Percentiles rank a stretch among this genome's conserved stretches.
Conservation (phyloP, 2,888 invertebrate genomes). For the Ellobium chinense region DNA sequence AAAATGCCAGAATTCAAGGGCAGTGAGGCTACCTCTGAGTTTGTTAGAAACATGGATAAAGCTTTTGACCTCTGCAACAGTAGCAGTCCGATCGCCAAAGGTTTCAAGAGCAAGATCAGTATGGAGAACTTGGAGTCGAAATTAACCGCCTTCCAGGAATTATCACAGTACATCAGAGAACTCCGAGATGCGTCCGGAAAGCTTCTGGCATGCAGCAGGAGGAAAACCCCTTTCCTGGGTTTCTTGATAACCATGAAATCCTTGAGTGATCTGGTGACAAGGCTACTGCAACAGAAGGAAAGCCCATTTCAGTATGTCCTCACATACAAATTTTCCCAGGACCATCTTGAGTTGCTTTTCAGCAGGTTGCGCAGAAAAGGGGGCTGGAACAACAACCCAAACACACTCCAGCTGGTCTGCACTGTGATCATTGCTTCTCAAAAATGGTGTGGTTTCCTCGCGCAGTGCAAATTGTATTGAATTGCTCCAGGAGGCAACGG, state of each 20-base stretch:
- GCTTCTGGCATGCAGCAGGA: background rate
- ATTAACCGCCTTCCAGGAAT: background rate
- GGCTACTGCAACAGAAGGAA: background rate
- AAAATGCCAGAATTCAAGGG: background rate
- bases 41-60: slow-evolving; percentile 1
- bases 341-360: slow-evolving; percentile 4
- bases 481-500: background rate
- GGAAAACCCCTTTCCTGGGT: slow-evolving; percentile 25
- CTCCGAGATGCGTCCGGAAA: slow-evolving; percentile 2
- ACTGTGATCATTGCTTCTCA: background rate
- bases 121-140: background rate
- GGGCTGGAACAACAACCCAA: slow-evolving; percentile 15
- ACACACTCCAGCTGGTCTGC: background rate
- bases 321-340: slow-evolving; percentile 6
- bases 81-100: slow-evolving; percentile 11
- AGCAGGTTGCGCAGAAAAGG: background rate
- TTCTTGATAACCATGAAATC: slow-evolving; percentile 4
- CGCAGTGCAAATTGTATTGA: background rate
- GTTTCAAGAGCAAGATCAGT: background rate
- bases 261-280: background rate
- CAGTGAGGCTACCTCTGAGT: background rate
- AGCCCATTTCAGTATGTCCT: slow-evolving; percentile 11
- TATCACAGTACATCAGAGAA: background rate
- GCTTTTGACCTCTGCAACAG: slow-evolving; percentile 11
- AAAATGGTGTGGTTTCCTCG: background rate